Conservation (phyloP, 2,888 invertebrate genomes). For the Drosophila niveifrons region DNA sequence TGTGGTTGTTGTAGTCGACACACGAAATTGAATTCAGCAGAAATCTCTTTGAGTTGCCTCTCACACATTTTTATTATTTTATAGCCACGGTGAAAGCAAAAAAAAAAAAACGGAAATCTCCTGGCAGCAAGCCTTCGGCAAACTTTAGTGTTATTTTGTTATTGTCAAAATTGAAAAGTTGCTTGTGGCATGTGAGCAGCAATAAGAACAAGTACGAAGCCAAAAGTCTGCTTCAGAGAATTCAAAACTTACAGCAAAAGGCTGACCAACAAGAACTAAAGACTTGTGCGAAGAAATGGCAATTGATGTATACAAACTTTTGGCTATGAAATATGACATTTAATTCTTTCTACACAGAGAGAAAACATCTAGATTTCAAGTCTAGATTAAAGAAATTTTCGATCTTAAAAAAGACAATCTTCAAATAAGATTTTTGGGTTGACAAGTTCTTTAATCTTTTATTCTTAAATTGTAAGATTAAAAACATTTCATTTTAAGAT, state of each 20-base stretch:
- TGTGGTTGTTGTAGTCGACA: conserved; percentile 14
- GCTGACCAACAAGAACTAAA: background rate
- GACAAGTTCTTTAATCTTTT: no score
- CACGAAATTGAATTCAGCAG: conserved; percentile 70
- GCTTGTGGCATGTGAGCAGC: conserved; percentile 23
- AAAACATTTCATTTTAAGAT: no score
- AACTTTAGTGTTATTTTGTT: conserved; percentile 36
- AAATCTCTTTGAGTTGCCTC: conserved; percentile 70
- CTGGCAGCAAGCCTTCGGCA: conserved; percentile 32
- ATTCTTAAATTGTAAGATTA: no score
- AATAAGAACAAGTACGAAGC: conserved; percentile 3
- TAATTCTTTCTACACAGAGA: no score
- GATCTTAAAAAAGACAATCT: no score
- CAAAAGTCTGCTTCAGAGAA: background rate
- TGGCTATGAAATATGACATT: no score
- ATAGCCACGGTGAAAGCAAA: conserved; percentile 43
- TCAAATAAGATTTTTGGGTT: no score
- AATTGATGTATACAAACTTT: no score
- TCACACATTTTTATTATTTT: conserved; percentile 76
- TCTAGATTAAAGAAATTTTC: no score
- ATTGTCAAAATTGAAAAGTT: conserved; percentile 62
- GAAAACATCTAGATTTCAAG: no score
- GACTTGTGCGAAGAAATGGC: no score
- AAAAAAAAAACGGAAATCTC: conserved; percentile 33
- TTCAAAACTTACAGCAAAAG: background rate